Evolutionary conservation across 2,797 vertebrate species (phyloP), one percentile per base, ranked within the genome.

Genomic region (Capromys pilorides): DNA sequence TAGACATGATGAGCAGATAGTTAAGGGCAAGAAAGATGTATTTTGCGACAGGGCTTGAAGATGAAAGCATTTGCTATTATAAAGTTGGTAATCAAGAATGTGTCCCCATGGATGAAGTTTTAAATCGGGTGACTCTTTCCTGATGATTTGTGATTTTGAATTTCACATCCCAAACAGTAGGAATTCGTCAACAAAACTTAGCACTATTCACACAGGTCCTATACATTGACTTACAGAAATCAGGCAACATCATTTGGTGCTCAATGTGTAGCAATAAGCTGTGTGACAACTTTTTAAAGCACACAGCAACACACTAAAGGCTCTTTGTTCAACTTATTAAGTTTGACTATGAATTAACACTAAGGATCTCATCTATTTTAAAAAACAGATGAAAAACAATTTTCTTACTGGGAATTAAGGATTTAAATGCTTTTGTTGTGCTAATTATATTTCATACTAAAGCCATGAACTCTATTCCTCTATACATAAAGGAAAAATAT

Each of bases 331-430:
- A 71, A 85, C 1, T 75, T 8, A 61, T 41, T 77, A 85, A 89
- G 45, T 21, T 90, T 86, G 92, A 86, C 39, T 71, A 62, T 67
- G 12, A 85, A 57, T 62, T 51, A 82, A 10, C 31, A 82, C 21
- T 84, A 77, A 93, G 36, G 36, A 28, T 16, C 16, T 93, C 82
- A 80, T 13, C 57, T 85, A 51, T 51, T 92, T 90, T 88, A 73
- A 21, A 92, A 92, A 93, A 96, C 9, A 94, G 9, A 85, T 13
- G n/a, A 85, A 94, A 95, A 97, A 83, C 13, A 69, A 89, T 73
- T 91, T 95, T 75, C 51, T n/a, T n/a, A 9, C 26, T n/a, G 66
- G 41, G 26, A 71, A 73, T 88, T 57, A 86, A 77, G 45, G 90
- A 16, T 13, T 73, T 93, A 78, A 80, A 33, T 87, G 26, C 77